phyloP scores from a whole-genome alignment of 2,113 vertebrate species.

The Marcusenius ussheri region DNA sequence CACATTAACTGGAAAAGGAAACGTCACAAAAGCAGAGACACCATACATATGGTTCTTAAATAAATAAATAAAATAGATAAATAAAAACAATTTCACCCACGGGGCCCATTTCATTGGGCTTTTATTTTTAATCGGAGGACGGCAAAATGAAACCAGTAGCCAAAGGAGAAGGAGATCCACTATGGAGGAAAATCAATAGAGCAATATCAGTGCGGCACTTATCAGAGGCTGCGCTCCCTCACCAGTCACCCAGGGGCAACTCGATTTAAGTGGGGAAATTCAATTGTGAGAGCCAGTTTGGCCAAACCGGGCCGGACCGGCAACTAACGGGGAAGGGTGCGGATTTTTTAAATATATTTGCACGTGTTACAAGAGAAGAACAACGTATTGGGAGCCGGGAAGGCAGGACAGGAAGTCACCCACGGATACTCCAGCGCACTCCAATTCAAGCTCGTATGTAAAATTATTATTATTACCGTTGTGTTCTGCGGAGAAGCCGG shows the following conservation, averaged over 20 bases:
- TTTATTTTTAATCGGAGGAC: conserved; percentile 68
- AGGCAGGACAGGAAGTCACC: not conserved
- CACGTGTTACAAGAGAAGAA: not conserved
- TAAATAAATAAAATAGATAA: conserved; percentile 16
- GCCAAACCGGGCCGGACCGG: conserved; percentile 28
- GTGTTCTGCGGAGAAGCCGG: not conserved
- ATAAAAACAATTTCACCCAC: conserved; percentile 27
- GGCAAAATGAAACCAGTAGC: conserved; percentile 65
- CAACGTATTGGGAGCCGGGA: conserved; percentile 11
- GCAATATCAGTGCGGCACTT: conserved; percentile 71
- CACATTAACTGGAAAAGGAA: not conserved
- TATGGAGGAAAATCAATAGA: conserved; percentile 69
- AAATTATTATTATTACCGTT: not conserved
- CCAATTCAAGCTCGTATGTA: not conserved
- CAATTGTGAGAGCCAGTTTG: conserved; percentile 57
- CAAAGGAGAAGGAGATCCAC: conserved; percentile 44
- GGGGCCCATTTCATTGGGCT: conserved; percentile 61
- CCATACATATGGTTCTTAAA: not conserved
- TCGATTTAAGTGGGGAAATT: conserved; percentile 59
- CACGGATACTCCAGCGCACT: not conserved
- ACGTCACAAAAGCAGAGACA: not conserved
- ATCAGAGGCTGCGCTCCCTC: conserved; percentile 57
- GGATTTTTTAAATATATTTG: not conserved
- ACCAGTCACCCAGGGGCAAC: conserved; percentile 64
- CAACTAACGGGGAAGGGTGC: not conserved